Base-by-base conservation (phyloP, 2,797 vertebrate genomes). In the Propithecus deckenii region DNA sequence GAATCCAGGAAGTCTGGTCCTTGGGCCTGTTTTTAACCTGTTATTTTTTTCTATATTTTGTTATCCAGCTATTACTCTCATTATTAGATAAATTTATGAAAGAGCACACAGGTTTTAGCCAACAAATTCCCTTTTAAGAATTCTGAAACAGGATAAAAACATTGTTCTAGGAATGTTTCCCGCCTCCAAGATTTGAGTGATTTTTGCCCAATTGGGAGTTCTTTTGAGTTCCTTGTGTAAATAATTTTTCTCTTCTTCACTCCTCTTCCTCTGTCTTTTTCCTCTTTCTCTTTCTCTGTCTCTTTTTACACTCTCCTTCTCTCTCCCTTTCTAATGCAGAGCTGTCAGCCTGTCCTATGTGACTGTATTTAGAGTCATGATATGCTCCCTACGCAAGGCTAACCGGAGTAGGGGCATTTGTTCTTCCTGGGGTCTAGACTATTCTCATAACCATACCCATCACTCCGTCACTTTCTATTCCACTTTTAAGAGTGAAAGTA, bases 401-500 rank as follows among this genome's bases (percentile, higher is more conserved):
- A 71, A 76, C 59, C 61, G 43, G 5, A 52, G 7, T 41, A 14
- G 25, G 72, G 23, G 6, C 6, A 30, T 91, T 80, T n/a, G 13
- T 79, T 65, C 12, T 84, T 55, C 50, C 55, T 32, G 48, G 48
- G 32, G 11, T n/a, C n/a, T 79, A 32, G 63, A 18, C 50, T 28
- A 32, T 52, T 83, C 20, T 65, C 38, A 43, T 50, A 72, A 85
- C 63, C 23, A 96, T 5, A n/a, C 63, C 25, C 6, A n/a, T 71
- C 81, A 86, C 4, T 75, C 30, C 81, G 67, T 25, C 32, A 78
- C 8, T 91, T 85, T 55, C 63, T 92, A 32, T 32, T 74, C 57
- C 30, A 59, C 13, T 90, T 90, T 94, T 81, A 91, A 93, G 46
- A 93, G 46, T 65, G 71, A 81, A 86, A 69, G n/a, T 67, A 75